A percentile compares a stretch with the other conserved stretches of the same genome.
Evolutionary conservation across 2,888 invertebrate species (phyloP).

Genomic region (Scaptomyza reducta): DNA sequence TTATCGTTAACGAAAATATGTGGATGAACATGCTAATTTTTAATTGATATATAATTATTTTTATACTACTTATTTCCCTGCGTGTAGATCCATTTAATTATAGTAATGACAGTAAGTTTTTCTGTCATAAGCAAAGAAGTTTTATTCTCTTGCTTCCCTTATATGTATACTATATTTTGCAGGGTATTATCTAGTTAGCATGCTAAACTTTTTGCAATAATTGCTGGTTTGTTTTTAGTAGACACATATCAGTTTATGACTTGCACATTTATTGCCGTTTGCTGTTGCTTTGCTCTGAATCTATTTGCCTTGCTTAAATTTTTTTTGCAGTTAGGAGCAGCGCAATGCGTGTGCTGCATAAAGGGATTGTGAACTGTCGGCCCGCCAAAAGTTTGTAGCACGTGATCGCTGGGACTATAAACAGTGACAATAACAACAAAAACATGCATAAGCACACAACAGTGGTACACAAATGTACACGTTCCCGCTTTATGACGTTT

Average conservation of each 20-base stretch:
- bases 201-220: neutral
- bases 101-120: too few relatives aligned
- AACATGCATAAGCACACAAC: slow-evolving; percentile 13
- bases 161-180: too few relatives aligned
- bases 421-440: slow-evolving; percentile 24
- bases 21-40: too few relatives aligned
- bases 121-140: too few relatives aligned
- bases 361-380: slow-evolving; percentile 36
- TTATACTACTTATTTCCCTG: too few relatives aligned
- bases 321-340: slow-evolving; percentile 57
- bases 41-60: too few relatives aligned
- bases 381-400: slow-evolving; percentile 70
- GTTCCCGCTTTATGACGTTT: slow-evolving; percentile 67
- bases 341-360: slow-evolving; percentile 45
- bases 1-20: too few relatives aligned
- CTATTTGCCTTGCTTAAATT: slow-evolving; percentile 55
- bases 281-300: slow-evolving; percentile 39
- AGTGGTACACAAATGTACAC: slow-evolving; percentile 45
- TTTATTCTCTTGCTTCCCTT: too few relatives aligned
- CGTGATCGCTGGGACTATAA: slow-evolving; percentile 66
- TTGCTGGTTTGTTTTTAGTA: slow-evolving; percentile 14
- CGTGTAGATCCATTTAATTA: too few relatives aligned
- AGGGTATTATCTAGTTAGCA: neutral
- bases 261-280: slow-evolving; percentile 44
- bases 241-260: slow-evolving; percentile 19